Conservation (phyloP, 30 jellyfish, hydroid and myxozoan genomes). For the Cassiopea andromeda region DNA sequence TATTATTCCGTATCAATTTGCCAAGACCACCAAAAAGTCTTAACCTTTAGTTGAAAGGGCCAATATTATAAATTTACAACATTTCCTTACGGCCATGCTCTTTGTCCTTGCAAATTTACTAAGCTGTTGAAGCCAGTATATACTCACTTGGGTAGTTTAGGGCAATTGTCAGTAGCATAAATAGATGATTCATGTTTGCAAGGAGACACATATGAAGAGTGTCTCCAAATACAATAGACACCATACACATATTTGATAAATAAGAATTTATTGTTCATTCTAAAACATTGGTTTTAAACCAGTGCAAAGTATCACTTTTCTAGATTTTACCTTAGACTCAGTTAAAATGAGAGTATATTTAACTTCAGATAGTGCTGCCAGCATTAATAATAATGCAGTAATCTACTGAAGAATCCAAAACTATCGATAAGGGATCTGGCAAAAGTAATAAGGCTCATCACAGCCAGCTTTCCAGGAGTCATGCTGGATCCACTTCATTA, state of each 20-base stretch:
- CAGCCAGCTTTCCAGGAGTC: conserved; percentile 62
- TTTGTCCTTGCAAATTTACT: conserved; percentile 3
- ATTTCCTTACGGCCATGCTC: background rate
- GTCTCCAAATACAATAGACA: conserved; percentile 6
- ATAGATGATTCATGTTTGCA: conserved; percentile 42
- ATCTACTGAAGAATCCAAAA: background rate
- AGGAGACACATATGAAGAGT: conserved; percentile 20
- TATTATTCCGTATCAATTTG: background rate
- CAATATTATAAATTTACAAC: background rate
- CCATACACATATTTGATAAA: conserved; percentile 10
- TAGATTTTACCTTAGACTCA: background rate
- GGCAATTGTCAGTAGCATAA: conserved; percentile 17
- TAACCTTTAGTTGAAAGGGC: background rate
- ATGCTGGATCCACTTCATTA: conserved; percentile 54
- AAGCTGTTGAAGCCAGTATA: conserved; percentile 42
- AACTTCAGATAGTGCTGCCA: background rate
- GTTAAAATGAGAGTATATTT: background rate
- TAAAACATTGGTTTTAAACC: conserved; percentile 46
- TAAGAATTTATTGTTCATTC: conserved; percentile 63
- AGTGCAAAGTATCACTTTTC: conserved; percentile 26
- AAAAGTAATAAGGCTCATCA: conserved; percentile 18
- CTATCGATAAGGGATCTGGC: conserved; percentile 43
- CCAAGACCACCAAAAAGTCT: conserved; percentile 12
- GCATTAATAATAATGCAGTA: background rate
- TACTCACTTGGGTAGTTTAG: conserved; percentile 10